phyloP scores from a whole-genome alignment of 2,113 vertebrate genomes.

The Sula dactylatra region DNA sequence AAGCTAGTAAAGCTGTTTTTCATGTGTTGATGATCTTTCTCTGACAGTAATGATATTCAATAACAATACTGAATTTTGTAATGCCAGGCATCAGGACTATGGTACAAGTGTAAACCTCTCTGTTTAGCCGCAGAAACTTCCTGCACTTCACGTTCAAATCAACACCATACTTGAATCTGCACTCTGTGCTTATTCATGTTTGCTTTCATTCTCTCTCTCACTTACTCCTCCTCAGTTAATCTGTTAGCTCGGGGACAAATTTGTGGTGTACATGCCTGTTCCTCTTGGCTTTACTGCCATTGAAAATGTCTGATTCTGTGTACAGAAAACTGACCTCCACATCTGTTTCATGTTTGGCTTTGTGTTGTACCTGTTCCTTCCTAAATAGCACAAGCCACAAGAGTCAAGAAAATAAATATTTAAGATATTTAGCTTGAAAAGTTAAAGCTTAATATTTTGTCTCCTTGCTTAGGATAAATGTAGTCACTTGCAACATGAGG shows the following conservation, averaged over 20 bases:
- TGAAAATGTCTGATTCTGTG: background rate
- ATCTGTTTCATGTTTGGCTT: background rate
- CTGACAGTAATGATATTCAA: background rate
- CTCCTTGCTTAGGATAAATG: rapidly evolving
- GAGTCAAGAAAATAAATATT: background rate
- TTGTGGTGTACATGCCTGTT: background rate
- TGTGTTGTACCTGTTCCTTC: background rate
- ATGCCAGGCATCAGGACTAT: background rate
- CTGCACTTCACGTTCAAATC: rapidly evolving
- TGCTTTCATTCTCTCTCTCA: background rate
- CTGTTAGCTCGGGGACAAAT: background rate
- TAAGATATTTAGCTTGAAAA: background rate
- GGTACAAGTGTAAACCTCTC: background rate
- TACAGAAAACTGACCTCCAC: background rate
- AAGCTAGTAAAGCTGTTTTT: background rate
- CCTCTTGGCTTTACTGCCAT: background rate
- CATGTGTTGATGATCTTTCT: background rate
- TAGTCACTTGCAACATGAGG: background rate
- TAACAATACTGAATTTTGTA: background rate
- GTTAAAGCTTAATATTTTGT: background rate
- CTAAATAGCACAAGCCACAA: background rate
- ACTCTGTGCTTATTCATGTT: background rate
- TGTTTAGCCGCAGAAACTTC: background rate
- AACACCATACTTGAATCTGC: background rate
- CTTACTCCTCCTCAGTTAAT: background rate